phyloP scores from a whole-genome alignment of 2,888 invertebrate genomes.

The Gymnosoma rotundatum region DNA sequence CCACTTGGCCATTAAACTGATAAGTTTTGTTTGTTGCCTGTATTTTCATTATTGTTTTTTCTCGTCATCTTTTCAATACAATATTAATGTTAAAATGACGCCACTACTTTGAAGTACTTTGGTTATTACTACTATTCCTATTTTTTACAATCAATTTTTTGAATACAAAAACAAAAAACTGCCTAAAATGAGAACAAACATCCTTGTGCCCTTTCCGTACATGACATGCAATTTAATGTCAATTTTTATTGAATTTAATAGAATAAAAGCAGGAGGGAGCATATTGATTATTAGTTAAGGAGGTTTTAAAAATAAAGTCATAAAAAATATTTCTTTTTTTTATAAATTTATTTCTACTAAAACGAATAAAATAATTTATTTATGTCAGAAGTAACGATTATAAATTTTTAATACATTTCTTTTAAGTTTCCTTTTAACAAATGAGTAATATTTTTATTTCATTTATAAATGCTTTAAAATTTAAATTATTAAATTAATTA shows the following conservation, averaged over 20 bases:
- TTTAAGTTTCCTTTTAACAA: constrained; percentile 37
- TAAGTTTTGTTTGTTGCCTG: constrained; percentile 72
- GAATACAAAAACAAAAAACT: constrained; percentile 18
- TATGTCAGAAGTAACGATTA: constrained; percentile 35
- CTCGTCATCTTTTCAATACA: constrained; percentile 48
- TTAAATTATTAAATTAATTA: too few species aligned
- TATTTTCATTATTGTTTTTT: constrained; percentile 12
- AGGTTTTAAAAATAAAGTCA: constrained; percentile 42
- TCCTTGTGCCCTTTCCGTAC: background rate
- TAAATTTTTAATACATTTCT: constrained; percentile 28
- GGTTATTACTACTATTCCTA: constrained; percentile 31
- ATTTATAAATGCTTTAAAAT: too few species aligned
- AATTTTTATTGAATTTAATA: constrained; percentile 33
- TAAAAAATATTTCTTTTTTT: constrained; percentile 49
- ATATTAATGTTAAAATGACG: constrained; percentile 65
- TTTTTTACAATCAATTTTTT: constrained; percentile 51
- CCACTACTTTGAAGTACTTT: constrained; percentile 59
- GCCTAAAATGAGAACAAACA: constrained; percentile 19
- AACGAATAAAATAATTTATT: constrained; percentile 44
- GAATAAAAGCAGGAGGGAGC: background rate
- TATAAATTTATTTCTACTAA: constrained; percentile 33
- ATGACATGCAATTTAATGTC: constrained; percentile 58
- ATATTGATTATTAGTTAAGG: constrained; percentile 11
- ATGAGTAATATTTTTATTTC: too few species aligned
- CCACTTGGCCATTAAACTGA: constrained; percentile 80